Base-by-base conservation (phyloP, 2,113 vertebrate species). In the Ictalurus furcatus region DNA sequence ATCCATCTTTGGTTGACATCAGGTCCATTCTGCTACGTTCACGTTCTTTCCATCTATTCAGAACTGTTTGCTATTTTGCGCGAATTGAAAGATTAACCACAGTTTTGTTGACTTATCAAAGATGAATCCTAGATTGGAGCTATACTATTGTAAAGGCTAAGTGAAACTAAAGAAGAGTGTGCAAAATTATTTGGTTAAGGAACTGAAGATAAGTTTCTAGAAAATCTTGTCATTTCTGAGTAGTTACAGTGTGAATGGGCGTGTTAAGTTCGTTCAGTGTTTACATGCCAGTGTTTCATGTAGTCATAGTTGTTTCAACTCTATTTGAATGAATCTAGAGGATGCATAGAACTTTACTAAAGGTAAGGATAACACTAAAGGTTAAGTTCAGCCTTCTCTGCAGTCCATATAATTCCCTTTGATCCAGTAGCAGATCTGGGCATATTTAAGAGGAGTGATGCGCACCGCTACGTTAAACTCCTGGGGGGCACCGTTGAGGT, bases 401-500 rank as follows among this genome's bases (percentile, higher is more conserved):
- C 98, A 99, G 91, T 99, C 96, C 93, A 97, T 93, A 90, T 99
- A 99, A 94, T 99, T 98, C 88, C 98, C 98, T 94, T 98, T 99
- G 93, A 99, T 99, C 98, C 98, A 99, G 89, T 98, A 99, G 95
- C 98, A 99, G 92, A 99, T 99, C 96, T 99, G 98, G 89, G 98
- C 98, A 0, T 98, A 99, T 93, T 99, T 99, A 17, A 99, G 97
- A 21, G 98, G 98, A 0, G 98, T 99, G 93, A 99, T 97, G 86
- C 98, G 97, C 90, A 99, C 98, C 0, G 98, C 98, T 14, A 99
- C 98, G 0, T 99, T 99, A 93, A 97, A 99, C 92, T 99, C 98
- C 93, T 98, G 97, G 0, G 97, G 95, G 6, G 96, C 93, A 2
- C 97, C 98, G 19, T 97, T 96, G 92, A 95, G 94, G 91, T 99